These are phyloP conservation scores for Morone chrysops DNA, from an alignment of 2,113 vertebrate genomes.

Conservation along the genomic window DNA sequence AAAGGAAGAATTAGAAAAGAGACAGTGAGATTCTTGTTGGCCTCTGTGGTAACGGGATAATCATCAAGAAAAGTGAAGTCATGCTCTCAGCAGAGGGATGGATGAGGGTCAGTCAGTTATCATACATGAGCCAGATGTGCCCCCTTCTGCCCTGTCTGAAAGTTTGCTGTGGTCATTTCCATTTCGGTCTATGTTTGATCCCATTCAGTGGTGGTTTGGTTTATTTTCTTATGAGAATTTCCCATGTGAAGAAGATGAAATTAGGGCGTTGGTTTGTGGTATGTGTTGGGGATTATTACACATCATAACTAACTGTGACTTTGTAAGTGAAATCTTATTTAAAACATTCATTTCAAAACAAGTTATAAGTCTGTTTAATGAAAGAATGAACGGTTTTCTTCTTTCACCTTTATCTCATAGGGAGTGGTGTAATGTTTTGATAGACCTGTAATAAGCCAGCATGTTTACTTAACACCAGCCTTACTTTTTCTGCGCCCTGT, in stretches of 20 bases:
- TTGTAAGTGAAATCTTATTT: neutral
- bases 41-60: constrained; percentile 2
- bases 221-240: neutral
- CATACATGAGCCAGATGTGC: constrained; percentile 15
- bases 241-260: too few relatives aligned
- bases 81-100: constrained; percentile 14
- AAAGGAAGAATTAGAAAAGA: neutral
- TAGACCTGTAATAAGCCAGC: constrained; percentile 30
- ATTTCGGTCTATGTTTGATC: neutral
- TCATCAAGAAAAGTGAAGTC: constrained; percentile 8
- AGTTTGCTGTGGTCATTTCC: neutral
- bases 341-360: neutral
- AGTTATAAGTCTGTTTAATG: neutral
- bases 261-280: too few relatives aligned
- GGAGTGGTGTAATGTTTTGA: constrained; percentile 38
- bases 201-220: neutral
- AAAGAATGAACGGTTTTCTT: neutral
- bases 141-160: neutral
- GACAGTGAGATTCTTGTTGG: neutral
- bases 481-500: constrained; percentile 27
- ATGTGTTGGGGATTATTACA: too few relatives aligned
- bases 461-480: constrained; percentile 39
- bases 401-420: neutral
- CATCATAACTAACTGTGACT: neutral
- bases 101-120: constrained; percentile 1